Conservation (phyloP, 2,113 vertebrate genomes). For the Leptodactylus fuscus region DNA sequence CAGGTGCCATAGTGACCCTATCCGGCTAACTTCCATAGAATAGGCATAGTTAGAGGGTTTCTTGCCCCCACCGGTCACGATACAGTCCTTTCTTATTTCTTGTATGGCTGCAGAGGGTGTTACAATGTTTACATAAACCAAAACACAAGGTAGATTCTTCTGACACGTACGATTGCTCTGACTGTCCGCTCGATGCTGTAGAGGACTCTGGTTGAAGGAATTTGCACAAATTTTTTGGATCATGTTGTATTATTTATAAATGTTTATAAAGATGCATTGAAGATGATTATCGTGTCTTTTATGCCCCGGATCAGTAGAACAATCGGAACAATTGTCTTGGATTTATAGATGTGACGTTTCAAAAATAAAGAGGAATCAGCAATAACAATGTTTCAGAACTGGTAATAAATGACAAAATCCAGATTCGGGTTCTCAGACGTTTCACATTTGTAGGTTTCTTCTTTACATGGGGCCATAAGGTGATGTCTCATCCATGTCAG, state of each 20-base stretch:
- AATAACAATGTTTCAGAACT: constrained; percentile 6
- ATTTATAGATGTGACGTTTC: constrained; percentile 34
- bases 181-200: background rate
- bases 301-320: background rate
- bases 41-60: background rate
- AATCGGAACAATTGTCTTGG: background rate
- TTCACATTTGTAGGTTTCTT: background rate
- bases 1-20: background rate
- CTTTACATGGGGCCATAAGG: background rate
- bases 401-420: background rate
- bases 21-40: constrained; percentile 2
- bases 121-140: constrained; percentile 57
- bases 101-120: constrained; percentile 24
- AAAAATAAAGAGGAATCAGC: constrained; percentile 40
- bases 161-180: background rate
- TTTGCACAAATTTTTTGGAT: constrained; percentile 56
- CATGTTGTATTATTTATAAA: constrained; percentile 58
- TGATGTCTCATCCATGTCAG: background rate
- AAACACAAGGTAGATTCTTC: constrained; percentile 25
- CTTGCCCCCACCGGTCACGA: background rate
- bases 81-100: background rate
- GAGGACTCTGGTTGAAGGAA: constrained; percentile 16
- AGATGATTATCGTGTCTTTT: constrained; percentile 44
- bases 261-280: constrained; percentile 58
- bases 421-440: background rate